Base-by-base conservation (phyloP, 1,140 invertebrate genomes). In the Drosophila sp. region DNA sequence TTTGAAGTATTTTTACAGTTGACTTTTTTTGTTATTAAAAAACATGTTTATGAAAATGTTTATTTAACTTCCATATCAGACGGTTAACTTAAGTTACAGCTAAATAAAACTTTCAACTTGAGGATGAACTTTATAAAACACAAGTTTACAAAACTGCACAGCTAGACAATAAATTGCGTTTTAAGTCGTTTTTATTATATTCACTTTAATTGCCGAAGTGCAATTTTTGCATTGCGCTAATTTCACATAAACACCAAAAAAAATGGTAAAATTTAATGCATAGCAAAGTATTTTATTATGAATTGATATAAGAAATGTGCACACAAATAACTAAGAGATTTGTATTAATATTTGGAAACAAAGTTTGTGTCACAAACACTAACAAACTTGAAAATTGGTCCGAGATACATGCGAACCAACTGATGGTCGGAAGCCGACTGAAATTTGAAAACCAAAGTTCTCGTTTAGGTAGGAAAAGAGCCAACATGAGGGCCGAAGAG, bases 391-490 rank as follows among this genome's bases (percentile, higher is more conserved):
- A 34, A 50, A 14, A 29, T 50, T 53, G 36, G 16, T 36, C 50
- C 50, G 72, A 72, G 48, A 76, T 50, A 72, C 81, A 78, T 87
- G 82, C 72, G 75, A 75, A 72, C 63, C 82, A 81, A 78, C 82
- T 86, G 82, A 87, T 87, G 82, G 82, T 86, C 82, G 82, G 87
- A 80, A 80, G 74, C 81, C 81, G 81, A 86, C 81, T 86, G 82
- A 86, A 86, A 86, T 84, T 84, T 86, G 73, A 78, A 86, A 84
- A 80, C 81, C 81, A 84, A 84, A 84, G 81, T 86, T 84, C 81
- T 84, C 81, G 78, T 76, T 84, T 84, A 77, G 81, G 76, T 80
- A 84, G 78, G 13, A 38, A 14, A 13, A 63, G 48, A 48, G 56
- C 7, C 45, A 32, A 18, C 5, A 16, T 53, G 62, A 13, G 51